Base-by-base conservation (phyloP, 2,797 vertebrate species). In the Decapterus maruadsi region DNA sequence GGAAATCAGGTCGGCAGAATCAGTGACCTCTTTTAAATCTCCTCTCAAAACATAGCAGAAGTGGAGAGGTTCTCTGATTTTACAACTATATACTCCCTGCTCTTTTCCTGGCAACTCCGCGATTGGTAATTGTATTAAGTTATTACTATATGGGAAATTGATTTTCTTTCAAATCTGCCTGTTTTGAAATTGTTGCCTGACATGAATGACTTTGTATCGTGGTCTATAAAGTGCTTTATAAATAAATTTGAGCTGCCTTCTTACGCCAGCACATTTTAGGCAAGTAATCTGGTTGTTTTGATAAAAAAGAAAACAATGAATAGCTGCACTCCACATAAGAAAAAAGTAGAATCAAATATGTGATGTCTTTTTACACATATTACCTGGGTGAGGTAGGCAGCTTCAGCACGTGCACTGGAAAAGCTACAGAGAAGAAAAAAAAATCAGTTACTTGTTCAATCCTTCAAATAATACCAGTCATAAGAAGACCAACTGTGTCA, bases 311-410 rank as follows among this genome's bases (percentile, higher is more conserved):
- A n/a, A 42, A 31, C 11, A 29, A 29, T 34, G 6, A 40, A 16
- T 34, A 17, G 12, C 22, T 17, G 3, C 2, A 22, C 8, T 10
- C 10, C 20, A 42, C 3, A 46, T n/a, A n/a, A 20, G 0, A 42
- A 19, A 2, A 58, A 9, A 60, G 42, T 0, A 56, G 0, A 61
- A 64, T 36, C 51, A 8, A 34, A 1, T 26, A 20, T 4, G 6
- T 31, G 2, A 20, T 20, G 17, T 2, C 1, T 22, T 4, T 67
- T 50, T 19, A 6, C 17, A 31, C 14, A 38, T 60, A 75, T 87
- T 88, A 93, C 93, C 90, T 94, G 93, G 0, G 96, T 97, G 83
- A 98, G 96, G 94, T 97, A 97, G 7, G 96, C 95, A 1, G 96
- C 96, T 92, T 97, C 97, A 51, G 95, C 94, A 10, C 94, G 93